Base-by-base conservation (phyloP, 2,797 vertebrate genomes). In the Australoheros facetus region DNA sequence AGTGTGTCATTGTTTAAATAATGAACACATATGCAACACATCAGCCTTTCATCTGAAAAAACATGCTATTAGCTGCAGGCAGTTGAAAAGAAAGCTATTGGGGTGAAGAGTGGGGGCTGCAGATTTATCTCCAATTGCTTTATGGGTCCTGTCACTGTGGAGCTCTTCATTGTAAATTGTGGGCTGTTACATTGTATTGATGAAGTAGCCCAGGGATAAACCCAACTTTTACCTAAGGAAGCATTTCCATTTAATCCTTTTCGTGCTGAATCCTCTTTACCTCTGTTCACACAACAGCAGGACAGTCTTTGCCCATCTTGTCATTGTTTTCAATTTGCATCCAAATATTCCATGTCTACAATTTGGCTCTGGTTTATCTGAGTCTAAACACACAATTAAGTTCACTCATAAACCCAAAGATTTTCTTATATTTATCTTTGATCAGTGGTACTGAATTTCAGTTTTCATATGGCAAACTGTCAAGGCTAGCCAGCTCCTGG, bases 1-100 rank as follows among this genome's bases (percentile, higher is more conserved):
- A 80, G 28, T 8, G 48, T 77, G 76, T 76, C 75, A 77, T 87
- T 77, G 75, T 84, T 88, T 85, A 82, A 77, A 69, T 69, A 80
- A 85, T 74, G 56, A 87, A 73, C 66, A 62, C 19, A 48, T 60
- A 42, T 32, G 56, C 51, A 79, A 48, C 55, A 57, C 73, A 70
- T 71, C 28, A 37, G 80, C 53, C 75, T 83, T 85, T 79, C 54
- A 62, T 80, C 54, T 17, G 1, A 79, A 62, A 62, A 73, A 83
- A 58, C 83, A 79, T 37, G 45, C 56, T 59, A 16, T 58, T 34
- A 71, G 55, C 78, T 45, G n/a, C 62, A 73, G 60, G 80, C 77
- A 62, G 51, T 39, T 73, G 30, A 78, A 72, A 73, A 71, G 72
- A 82, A 77, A 77, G 39, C 48, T 9, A n/a, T n/a, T 4, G 37